Base-by-base conservation (phyloP, 2,888 invertebrate genomes). In the Chesias legatella region DNA sequence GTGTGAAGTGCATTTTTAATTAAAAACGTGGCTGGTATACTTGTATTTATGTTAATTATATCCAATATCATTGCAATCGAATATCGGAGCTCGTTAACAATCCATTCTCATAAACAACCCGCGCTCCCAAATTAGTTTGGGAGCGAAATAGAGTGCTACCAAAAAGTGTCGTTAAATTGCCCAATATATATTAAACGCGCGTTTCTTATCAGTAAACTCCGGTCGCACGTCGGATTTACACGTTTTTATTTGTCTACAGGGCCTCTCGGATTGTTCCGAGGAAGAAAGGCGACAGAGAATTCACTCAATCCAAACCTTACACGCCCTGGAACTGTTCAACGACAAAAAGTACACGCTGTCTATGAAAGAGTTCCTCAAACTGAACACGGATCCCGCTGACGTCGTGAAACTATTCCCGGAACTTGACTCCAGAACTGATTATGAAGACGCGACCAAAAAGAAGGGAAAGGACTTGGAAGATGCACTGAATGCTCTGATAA, bases 381-480 rank as follows among this genome's bases (percentile, higher is more conserved):
- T 98, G 0, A 94, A 94, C 58, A 98, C 97, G 3, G 98, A 99
- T 84, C 98, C 98, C 0, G 94, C 96, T 28, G 95, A 98, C 72
- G 98, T 99, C 6, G 98, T 99, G 49, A 93, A 96, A 47, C 85
- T 99, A 20, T 98, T 97, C 80, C 98, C 99, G 0, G 95, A 96
- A 69, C 84, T 99, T 32, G 90, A 95, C 31, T 92, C 92, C 1
- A 81, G 68, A 34, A 55, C 69, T 0, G 63, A 63, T 2, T 72
- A 69, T 0, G 60, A 56, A 2, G 53, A 58, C 1, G 60, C 67
- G 20, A 48, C 48, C 1, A 81, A 92, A 28, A 79, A 97, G 36
- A 93, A 94, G 51, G 95, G 95, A 31, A 93, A 93, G 44, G 97
- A 98, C 68, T 79, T 96, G 41, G 98, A 98, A 77, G 94, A 92